phyloP scores from a whole-genome alignment of 35 echinoderm and acorn worm genomes.

The Chiridota heheva region DNA sequence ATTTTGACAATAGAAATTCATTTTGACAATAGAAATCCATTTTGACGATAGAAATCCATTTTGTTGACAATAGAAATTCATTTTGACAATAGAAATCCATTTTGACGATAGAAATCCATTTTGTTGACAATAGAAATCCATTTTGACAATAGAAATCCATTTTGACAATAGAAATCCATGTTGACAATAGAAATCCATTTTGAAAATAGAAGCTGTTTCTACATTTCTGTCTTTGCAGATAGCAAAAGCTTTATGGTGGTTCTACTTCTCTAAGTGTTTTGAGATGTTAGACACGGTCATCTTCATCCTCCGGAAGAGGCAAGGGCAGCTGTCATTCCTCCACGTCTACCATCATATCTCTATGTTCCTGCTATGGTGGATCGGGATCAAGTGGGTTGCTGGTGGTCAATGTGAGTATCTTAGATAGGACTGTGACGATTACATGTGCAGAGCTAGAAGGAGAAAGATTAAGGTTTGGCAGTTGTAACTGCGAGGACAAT shows the following conservation, averaged over 20 bases:
- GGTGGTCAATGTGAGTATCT: constrained; percentile 85
- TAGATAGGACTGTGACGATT: background rate
- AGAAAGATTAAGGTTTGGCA: background rate
- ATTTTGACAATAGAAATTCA: too few species aligned
- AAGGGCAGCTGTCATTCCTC: constrained; percentile 83
- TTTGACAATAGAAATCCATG: background rate
- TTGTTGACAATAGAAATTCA: too few species aligned
- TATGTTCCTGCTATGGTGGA: constrained; percentile 96
- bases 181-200: background rate
- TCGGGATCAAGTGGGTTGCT: constrained; percentile 89
- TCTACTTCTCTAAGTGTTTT: constrained; percentile 90
- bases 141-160: too few species aligned
- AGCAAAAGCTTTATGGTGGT: constrained; percentile 90
- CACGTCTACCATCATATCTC: constrained; percentile 97
- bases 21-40: too few species aligned
- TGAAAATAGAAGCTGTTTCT: too few species aligned
- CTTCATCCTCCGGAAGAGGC: constrained; percentile 93
- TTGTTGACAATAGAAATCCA: too few species aligned
- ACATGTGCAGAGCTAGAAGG: background rate
- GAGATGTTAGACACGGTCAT: constrained; percentile 90
- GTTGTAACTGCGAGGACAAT: too few species aligned
- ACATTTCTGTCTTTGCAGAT: too few species aligned
- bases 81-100: too few species aligned
- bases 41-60: too few species aligned
- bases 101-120: too few species aligned